phyloP scores from a whole-genome alignment of 2,113 vertebrate species.

The Ptyas mucosa region DNA sequence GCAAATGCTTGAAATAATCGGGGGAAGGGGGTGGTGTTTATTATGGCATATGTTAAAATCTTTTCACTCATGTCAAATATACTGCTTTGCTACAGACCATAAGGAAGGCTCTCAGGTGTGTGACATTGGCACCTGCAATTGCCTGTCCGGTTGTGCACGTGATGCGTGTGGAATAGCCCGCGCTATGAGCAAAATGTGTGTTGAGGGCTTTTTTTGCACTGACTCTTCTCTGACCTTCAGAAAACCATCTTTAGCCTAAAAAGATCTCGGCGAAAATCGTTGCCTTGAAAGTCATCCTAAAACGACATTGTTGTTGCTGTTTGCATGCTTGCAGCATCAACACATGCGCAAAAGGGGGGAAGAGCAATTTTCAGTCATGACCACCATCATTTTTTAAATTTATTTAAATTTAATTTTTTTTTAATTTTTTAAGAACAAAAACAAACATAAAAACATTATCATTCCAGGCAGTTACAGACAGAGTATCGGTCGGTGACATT shows the following conservation, averaged over 20 bases:
- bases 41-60: constrained; percentile 52
- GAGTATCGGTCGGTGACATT: too few species aligned
- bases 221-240: not conserved
- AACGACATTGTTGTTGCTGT: not conserved
- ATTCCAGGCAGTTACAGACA: too few species aligned
- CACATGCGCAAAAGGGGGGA: not conserved
- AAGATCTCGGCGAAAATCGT: not conserved
- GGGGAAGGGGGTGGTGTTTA: constrained; percentile 34
- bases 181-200: not conserved
- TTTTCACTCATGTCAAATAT: constrained; percentile 24
- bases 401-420: too few species aligned
- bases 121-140: constrained; percentile 28
- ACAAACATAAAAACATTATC: too few species aligned
- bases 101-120: constrained; percentile 28
- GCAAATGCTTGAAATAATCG: constrained; percentile 43
- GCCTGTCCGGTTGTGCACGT: not conserved
- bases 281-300: not conserved
- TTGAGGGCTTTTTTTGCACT: not conserved
- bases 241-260: constrained; percentile 23
- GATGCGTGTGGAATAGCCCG: not conserved
- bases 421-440: too few species aligned
- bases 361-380: not conserved
- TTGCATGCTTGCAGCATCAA: not conserved
- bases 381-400: not conserved
- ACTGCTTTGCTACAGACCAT: constrained; percentile 26